Evolutionary conservation across 1,140 invertebrate species (phyloP), one percentile per base, ranked within the genome.

Genomic region (Sycophaga agraensis): DNA sequence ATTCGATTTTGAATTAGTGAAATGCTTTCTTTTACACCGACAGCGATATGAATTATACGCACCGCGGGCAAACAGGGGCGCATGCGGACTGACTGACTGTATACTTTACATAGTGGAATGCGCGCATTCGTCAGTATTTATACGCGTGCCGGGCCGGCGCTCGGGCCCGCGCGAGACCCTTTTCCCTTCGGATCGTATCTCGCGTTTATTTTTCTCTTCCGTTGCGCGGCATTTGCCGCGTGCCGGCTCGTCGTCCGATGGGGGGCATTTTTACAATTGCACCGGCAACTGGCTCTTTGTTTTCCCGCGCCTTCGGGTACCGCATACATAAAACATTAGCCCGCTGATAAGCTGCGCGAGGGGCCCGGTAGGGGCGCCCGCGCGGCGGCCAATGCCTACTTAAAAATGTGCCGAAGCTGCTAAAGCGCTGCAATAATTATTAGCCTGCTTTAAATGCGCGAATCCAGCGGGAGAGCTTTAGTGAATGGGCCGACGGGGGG

Each of bases 241-340:
- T 16, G 9, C 9, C 7, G 11, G 3, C 2, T 17, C 48, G 28
- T 37, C 4, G 11, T 2, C 42, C 11, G 9, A 1, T 19, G 19
- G 40, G 17, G 17, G 34, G 31, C 37, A 49, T 34, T 59, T 35
- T 51, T 34, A 51, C 37, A 51, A 59, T 51, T 51, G 14, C 26
- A 24, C 28, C 28, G 28, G 28, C 14, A 11, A n/a, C n/a, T n/a
- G 21, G 22, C 48, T 34, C 48, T 59, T 59, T 51, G 56, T 59
- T 35, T 34, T 21, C n/a, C 37, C 34, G 4, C 11, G 12, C 39
- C 22, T 7, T 5, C 34, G 31, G 28, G 9, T 16, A 43, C n/a
- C 21, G 22, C 34, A 42, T 54, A 16, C 51, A 54, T 54, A 54
- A 54, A 62, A 62, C 59, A 62, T 62, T 56, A 40, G 39, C 31